Evolutionary conservation across 2,888 invertebrate genomes (phyloP).

Genomic region (Orthosia incerta): DNA sequence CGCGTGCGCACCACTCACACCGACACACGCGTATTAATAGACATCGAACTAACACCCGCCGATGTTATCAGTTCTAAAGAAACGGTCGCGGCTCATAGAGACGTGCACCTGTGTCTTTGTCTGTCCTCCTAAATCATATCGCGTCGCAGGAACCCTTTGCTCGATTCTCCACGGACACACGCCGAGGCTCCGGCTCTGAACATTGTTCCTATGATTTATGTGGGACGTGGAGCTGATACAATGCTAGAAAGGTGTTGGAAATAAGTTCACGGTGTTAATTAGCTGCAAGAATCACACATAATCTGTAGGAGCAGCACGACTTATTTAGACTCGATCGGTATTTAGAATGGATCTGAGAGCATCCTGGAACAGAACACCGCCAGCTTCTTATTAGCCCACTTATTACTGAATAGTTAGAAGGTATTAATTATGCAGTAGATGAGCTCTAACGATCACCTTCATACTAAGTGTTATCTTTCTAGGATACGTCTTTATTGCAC

Average conservation of each 20-base stretch:
- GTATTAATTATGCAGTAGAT: background rate
- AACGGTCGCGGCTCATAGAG: constrained; percentile 53
- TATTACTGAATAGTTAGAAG: background rate
- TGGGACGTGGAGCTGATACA: constrained; percentile 39
- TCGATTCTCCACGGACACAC: constrained; percentile 69
- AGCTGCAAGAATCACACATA: constrained; percentile 12
- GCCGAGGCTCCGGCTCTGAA: constrained; percentile 42
- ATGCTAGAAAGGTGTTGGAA: constrained; percentile 36
- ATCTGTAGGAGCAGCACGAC: constrained; percentile 23
- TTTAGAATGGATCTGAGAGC: constrained; percentile 2
- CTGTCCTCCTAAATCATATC: constrained; percentile 71
- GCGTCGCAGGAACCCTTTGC: constrained; percentile 70
- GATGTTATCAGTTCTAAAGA: constrained; percentile 70
- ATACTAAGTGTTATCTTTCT: background rate
- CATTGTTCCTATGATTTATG: constrained; percentile 62
- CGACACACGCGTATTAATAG: constrained; percentile 12
- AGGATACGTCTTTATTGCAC: background rate
- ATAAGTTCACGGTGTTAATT: constrained; percentile 46
- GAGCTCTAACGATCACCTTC: background rate
- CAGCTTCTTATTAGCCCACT: constrained; percentile 8
- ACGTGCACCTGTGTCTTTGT: constrained; percentile 69
- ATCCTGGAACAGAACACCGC: constrained; percentile 17
- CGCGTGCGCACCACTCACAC: background rate
- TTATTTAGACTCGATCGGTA: constrained; percentile 4
- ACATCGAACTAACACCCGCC: constrained; percentile 16